Evolutionary conservation across 2,113 vertebrate genomes (phyloP).

Genomic region (Solea solea): DNA sequence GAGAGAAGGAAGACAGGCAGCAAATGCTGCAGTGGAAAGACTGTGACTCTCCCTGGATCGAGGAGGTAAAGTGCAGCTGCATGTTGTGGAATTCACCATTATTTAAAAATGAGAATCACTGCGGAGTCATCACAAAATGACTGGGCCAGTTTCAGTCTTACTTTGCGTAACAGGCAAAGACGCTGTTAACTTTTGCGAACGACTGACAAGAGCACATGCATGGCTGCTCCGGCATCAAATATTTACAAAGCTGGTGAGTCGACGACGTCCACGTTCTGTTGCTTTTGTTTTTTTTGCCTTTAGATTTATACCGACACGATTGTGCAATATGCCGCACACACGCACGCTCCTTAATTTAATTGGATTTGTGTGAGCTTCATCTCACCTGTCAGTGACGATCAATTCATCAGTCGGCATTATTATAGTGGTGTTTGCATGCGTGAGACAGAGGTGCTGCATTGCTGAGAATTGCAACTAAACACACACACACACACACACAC

Average conservation of each 20-base stretch:
- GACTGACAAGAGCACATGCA: conserved; percentile 42
- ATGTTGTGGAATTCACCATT: conserved; percentile 26
- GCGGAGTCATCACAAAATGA: conserved; percentile 1
- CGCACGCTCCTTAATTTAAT: conserved; percentile 40
- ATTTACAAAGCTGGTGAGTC: conserved; percentile 63
- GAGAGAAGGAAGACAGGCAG: conserved; percentile 9
- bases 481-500: conserved; percentile 9
- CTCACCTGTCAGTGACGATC: conserved; percentile 34
- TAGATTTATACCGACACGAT: conserved; percentile 9
- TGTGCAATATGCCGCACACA: neutral
- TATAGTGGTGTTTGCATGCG: conserved; percentile 37
- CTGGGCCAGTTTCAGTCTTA: neutral
- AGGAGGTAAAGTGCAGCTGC: conserved; percentile 38
- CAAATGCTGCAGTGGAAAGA: conserved; percentile 54
- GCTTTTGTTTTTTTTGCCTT: conserved; percentile 20
- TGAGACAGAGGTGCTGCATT: conserved; percentile 23
- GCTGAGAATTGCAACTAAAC: conserved; percentile 8
- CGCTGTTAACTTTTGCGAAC: conserved; percentile 49
- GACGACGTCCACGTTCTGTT: conserved; percentile 28
- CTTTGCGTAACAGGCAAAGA: conserved; percentile 25
- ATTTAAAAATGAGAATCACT: conserved; percentile 26
- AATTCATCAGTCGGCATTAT: conserved; percentile 52
- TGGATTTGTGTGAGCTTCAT: conserved; percentile 46
- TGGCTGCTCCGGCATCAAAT: conserved; percentile 72
- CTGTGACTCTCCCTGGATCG: conserved; percentile 35